These are phyloP conservation scores for Phrynocephalus versicolor DNA, from an alignment of 2,113 vertebrate genomes.

Conservation along the genomic window DNA sequence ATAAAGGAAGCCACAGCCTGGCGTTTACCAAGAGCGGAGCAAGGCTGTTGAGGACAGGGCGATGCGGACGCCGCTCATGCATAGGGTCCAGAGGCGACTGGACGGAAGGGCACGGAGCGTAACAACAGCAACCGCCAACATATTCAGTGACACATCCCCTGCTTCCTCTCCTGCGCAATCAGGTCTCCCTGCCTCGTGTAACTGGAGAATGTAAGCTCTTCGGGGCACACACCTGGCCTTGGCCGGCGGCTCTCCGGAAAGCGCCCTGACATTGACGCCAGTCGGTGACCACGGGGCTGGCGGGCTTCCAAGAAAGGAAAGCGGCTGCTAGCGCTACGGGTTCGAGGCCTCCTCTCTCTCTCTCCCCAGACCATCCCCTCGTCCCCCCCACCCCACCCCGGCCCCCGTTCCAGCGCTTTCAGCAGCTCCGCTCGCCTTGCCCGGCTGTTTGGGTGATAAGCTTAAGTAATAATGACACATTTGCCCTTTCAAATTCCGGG, in stretches of 20 bases:
- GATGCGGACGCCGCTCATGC: too few species aligned
- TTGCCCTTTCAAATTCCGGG: neutral
- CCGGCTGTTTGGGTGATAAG: neutral
- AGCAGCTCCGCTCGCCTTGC: neutral
- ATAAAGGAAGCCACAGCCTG: too few species aligned
- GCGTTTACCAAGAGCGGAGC: too few species aligned
- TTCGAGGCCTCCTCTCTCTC: too few species aligned
- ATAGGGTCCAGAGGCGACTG: neutral
- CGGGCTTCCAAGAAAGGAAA: neutral
- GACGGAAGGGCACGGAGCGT: neutral
- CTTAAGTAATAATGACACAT: neutral
- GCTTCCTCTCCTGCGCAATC: too few species aligned
- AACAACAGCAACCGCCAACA: too few species aligned
- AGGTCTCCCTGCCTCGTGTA: neutral
- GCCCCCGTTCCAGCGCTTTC: too few species aligned
- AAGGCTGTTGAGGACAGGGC: too few species aligned
- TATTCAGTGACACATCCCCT: too few species aligned
- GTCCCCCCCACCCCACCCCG: too few species aligned
- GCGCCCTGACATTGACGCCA: neutral
- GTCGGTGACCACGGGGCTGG: neutral
- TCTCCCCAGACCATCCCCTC: too few species aligned
- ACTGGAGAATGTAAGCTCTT: neutral
- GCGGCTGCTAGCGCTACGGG: neutral
- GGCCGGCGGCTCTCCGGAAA: neutral
- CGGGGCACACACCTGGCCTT: neutral